Percentiles rank a stretch among this genome's conserved stretches.
These are phyloP conservation scores for Drosophila tristis DNA, from an alignment of 1,140 invertebrate genomes.

Conservation along the genomic window DNA sequence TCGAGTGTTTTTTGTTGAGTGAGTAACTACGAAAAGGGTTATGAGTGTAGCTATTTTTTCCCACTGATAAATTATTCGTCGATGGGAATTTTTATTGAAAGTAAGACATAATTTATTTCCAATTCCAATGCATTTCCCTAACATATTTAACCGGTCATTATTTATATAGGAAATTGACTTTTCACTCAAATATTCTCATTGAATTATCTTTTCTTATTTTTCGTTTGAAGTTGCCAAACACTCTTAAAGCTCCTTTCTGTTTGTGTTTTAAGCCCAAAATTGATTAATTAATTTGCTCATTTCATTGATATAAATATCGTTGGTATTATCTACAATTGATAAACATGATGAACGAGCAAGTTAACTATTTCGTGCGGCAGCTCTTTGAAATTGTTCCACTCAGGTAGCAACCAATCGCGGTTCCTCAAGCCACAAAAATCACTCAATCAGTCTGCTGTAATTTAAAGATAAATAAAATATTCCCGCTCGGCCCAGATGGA, in stretches of 20 bases:
- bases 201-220: conserved; percentile 29
- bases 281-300: conserved; percentile 48
- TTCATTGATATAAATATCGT: conserved; percentile 15
- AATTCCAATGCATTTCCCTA: too few relatives aligned
- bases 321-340: conserved; percentile 25
- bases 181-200: background rate
- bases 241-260: too few relatives aligned
- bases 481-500: too few relatives aligned
- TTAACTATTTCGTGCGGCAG: conserved; percentile 34
- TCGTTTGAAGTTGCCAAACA: too few relatives aligned
- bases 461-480: background rate
- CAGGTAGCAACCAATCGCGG: conserved; percentile 11
- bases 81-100: too few relatives aligned
- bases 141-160: background rate
- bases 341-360: conserved; percentile 47
- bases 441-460: conserved; percentile 28
- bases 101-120: too few relatives aligned
- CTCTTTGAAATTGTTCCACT: conserved; percentile 16
- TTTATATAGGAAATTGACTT: conserved; percentile 1
- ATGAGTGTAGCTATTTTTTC: too few relatives aligned
- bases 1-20: too few relatives aligned
- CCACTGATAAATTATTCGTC: too few relatives aligned
- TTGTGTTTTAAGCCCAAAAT: conserved; percentile 14
- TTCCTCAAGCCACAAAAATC: conserved; percentile 14
- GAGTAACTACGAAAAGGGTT: too few relatives aligned